Base-by-base conservation (phyloP, 2,797 vertebrate species). In the Pseudotriccus pelzelni region DNA sequence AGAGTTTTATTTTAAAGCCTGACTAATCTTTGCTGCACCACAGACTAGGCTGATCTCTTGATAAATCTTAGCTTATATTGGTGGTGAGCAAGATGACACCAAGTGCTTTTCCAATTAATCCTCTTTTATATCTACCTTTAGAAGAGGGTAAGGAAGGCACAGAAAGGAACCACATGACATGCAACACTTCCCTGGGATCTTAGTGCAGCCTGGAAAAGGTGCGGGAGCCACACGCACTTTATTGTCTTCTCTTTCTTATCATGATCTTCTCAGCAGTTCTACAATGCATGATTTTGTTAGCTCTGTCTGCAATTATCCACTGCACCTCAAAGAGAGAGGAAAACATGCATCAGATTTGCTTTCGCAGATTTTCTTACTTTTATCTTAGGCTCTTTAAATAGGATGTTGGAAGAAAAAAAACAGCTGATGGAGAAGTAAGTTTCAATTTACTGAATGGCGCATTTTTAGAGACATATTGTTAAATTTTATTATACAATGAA, bases 1-100 rank as follows among this genome's bases (percentile, higher is more conserved):
- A 91, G 77, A 94, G 95, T 97, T 97, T 97, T 97, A 97, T 96
- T 97, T 97, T 97, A 98, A 98, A 96, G 95, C 95, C 94, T 93
- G 91, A 94, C 95, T 98, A 97, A 97, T 97, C 97, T 97, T 92
- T 80, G 91, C 92, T 90, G 97, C 91, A 95, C 82, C 89, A 79
- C 66, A 84, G 94, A 95, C 95, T 89, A 91, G 90, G 90, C 93
- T 98, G 97, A 98, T 96, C 97, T 97, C 96, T 96, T 84, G 90
- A 96, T 96, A 98, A 98, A 93, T 96, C 97, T 97, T 96, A 96
- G 73, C 95, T 94, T 97, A 94, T 96, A 97, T 97, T 96, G 97
- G 95, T 70, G 79, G 85, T 78, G 77, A 97, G 97, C 89, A 95
- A 95, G 97, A 97, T 68, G 94, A 97, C 88, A 74, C 75, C 32